Percentiles rank a stretch among this genome's conserved stretches.
These are phyloP conservation scores for Passer montanus DNA, from an alignment of 2,113 vertebrate genomes.

Conservation along the genomic window DNA sequence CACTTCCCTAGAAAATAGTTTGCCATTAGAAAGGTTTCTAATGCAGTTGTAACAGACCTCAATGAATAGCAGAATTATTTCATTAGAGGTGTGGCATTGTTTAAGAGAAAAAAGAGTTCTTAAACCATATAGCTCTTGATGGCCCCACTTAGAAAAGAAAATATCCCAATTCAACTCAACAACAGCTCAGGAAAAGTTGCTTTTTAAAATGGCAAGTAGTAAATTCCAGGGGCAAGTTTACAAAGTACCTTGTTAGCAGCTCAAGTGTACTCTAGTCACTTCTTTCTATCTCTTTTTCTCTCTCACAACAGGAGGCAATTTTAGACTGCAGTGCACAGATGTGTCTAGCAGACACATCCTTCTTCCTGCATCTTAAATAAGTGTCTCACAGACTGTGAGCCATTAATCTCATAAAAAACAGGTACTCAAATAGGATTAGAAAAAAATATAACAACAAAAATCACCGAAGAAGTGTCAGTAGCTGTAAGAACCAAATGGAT, in stretches of 20 bases:
- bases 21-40: background rate
- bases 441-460: constrained; percentile 12
- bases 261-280: constrained; percentile 9
- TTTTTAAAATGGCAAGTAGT: constrained; percentile 16
- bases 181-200: background rate
- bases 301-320: constrained; percentile 51
- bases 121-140: background rate
- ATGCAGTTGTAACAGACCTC: background rate
- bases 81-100: background rate
- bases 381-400: background rate
- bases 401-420: constrained; percentile 45
- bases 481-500: background rate
- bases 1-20: background rate
- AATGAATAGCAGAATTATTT: background rate
- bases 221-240: constrained; percentile 29
- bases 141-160: background rate
- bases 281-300: background rate
- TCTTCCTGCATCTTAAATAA: constrained; percentile 53
- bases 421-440: constrained; percentile 41
- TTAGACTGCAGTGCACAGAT: constrained; percentile 40
- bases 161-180: background rate
- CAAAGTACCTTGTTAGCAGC: constrained; percentile 37
- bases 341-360: constrained; percentile 31
- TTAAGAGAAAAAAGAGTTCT: background rate
- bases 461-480: background rate